These are phyloP conservation scores for Pygocentrus nattereri DNA, from an alignment of 2,797 vertebrate species.

Conservation along the genomic window DNA sequence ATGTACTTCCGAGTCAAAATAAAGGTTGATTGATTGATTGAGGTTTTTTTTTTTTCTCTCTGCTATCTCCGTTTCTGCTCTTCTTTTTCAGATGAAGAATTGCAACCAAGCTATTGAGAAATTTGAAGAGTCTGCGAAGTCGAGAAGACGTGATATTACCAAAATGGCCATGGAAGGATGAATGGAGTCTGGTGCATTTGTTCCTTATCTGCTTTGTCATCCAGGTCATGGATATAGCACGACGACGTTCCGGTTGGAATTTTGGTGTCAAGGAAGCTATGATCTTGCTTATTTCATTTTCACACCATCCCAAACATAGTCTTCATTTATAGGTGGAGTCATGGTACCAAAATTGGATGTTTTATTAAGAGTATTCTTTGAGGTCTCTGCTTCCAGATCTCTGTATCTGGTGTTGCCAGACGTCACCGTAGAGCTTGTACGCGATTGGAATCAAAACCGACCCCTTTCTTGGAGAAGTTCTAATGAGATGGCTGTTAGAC, in stretches of 20 bases:
- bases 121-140: conserved; percentile 76
- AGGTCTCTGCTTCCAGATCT: no score
- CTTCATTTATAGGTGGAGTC: no score
- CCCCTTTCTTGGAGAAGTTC: background rate
- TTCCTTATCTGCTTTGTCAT: background rate
- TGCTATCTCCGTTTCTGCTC: background rate
- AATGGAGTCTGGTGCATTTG: background rate
- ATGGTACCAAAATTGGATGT: background rate
- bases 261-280: conserved; percentile 1
- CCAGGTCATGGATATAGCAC: background rate
- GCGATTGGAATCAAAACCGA: no score
- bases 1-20: no score
- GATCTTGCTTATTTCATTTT: background rate
- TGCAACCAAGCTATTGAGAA: conserved; percentile 73
- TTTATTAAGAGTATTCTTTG: no score
- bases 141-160: conserved; percentile 70
- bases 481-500: background rate
- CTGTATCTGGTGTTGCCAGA: background rate
- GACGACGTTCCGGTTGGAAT: background rate
- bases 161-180: conserved; percentile 70
- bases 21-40: no score
- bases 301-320: no score
- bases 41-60: conserved; percentile 46
- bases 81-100: conserved; percentile 75
- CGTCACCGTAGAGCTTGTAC: background rate